These are phyloP conservation scores for Meiosimyza decipiens DNA, from an alignment of 2,888 invertebrate species.

Conservation along the genomic window DNA sequence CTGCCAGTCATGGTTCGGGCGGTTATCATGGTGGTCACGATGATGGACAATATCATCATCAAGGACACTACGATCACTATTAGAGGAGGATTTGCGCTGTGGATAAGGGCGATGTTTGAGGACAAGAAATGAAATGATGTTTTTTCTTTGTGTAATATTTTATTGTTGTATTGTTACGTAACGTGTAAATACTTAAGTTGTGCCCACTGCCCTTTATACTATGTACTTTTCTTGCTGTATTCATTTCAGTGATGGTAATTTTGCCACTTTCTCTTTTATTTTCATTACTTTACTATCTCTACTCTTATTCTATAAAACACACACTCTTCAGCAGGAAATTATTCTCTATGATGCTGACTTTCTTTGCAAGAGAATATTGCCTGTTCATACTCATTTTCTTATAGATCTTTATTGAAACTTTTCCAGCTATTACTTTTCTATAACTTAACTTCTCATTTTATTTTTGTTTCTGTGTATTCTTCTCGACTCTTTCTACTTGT, in stretches of 20 bases:
- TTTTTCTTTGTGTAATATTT: slow-evolving; percentile 6
- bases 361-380: slow-evolving; percentile 1
- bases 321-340: slow-evolving; percentile 27
- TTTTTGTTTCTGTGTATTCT: slow-evolving; percentile 9
- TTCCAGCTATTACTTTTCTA: not conserved
- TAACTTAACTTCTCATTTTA: not conserved
- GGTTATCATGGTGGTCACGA: slow-evolving; percentile 57
- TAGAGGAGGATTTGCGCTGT: slow-evolving; percentile 16
- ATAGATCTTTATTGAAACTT: slow-evolving; percentile 1
- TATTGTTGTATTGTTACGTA: not conserved
- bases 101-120: slow-evolving; percentile 40
- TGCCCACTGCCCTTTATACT: too few species aligned
- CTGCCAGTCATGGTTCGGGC: slow-evolving; percentile 60
- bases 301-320: slow-evolving; percentile 6
- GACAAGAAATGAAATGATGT: slow-evolving; percentile 42
- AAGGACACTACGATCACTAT: slow-evolving; percentile 49
- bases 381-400: slow-evolving; percentile 7
- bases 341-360: slow-evolving; percentile 1
- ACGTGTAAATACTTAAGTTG: not conserved
- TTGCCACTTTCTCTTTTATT: too few species aligned
- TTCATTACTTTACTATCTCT: not conserved
- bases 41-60: slow-evolving; percentile 59
- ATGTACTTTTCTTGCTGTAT: too few species aligned
- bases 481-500: slow-evolving; percentile 24
- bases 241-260: too few species aligned